Evolutionary conservation across 1,140 invertebrate genomes (phyloP).

Genomic region (Brachionus paranguensis): DNA sequence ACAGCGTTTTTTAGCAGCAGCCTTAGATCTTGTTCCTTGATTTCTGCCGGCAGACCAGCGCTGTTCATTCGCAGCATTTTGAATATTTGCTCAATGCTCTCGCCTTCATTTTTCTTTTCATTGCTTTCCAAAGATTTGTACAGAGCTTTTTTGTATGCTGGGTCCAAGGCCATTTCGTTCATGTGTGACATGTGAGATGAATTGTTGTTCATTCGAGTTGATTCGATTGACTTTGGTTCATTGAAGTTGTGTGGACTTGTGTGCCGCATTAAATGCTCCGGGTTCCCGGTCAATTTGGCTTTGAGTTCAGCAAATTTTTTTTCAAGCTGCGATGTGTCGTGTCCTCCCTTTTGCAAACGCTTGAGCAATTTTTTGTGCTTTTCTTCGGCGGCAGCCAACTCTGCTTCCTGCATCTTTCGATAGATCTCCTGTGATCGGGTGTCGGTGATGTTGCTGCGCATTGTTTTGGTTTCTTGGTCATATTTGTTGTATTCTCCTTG

Average conservation of each 20-base stretch:
- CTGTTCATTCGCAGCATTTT: background rate
- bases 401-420: constrained; percentile 50
- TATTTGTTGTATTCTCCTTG: background rate
- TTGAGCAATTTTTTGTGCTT: constrained; percentile 48
- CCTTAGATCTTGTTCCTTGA: constrained; percentile 38
- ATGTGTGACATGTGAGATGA: background rate
- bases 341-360: constrained; percentile 49
- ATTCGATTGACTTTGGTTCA: background rate
- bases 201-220: background rate
- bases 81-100: background rate
- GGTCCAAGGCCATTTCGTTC: background rate
- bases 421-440: constrained; percentile 47
- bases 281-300: background rate
- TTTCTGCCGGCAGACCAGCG: constrained; percentile 38
- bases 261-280: background rate
- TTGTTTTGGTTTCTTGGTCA: constrained; percentile 42
- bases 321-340: constrained; percentile 49
- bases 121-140: background rate
- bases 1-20: constrained; percentile 14
- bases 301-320: constrained; percentile 45
- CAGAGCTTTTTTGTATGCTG: background rate
- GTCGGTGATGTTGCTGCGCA: constrained; percentile 43
- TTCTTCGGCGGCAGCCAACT: constrained; percentile 48
- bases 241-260: background rate
- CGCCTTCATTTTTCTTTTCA: background rate